Evolutionary conservation across 2,888 invertebrate species (phyloP), one percentile per base, ranked within the genome.

Genomic region (Eupithecia centaureata): DNA sequence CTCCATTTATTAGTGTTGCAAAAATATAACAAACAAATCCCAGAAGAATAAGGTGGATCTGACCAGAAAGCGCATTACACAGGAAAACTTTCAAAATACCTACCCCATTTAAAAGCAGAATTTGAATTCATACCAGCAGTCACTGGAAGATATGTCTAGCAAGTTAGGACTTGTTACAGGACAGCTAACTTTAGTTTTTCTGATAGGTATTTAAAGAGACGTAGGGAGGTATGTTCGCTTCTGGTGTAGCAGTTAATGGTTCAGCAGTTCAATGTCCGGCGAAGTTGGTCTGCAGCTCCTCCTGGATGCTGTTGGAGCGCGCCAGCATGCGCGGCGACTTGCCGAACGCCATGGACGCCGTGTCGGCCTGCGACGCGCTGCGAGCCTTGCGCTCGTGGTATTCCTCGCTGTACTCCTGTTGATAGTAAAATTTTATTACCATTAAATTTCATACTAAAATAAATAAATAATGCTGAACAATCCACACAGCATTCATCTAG

Each of bases 261-360:
- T 52, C 10, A 18, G 47, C 10, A 22, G 47, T 47, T 22, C 12
- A 52, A 32, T 32, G 88, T 42, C 79, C 82, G 52, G 84, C 76
- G 84, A 86, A 86, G 82, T 81, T 92, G 76, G 92, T 92, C 76
- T 95, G 94, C 77, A 97, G 94, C 89, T 97, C 97, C 82, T 97
- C 97, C 86, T 97, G 96, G 90, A 97, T 96, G 94, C 97, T 97
- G 89, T 96, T 96, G 73, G 97, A 97, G 86, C 97, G 92, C 77
- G 95, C 91, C 73, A 96, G 94, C 75, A 94, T 94, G 52, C 95
- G 89, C 59, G 95, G 91, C 15, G 94, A 84, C 68, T 92, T 93
- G 47, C 95, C 95, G 83, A 94, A 91, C 18, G 95, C 94, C 57
- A 94, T 92, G 27, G 91, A 83, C 65, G 95, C 89, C 22, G 95